Percentiles rank a stretch among this genome's conserved stretches.
Evolutionary conservation across 2,888 invertebrate species (phyloP).

Genomic region (Heliothis peltigera): DNA sequence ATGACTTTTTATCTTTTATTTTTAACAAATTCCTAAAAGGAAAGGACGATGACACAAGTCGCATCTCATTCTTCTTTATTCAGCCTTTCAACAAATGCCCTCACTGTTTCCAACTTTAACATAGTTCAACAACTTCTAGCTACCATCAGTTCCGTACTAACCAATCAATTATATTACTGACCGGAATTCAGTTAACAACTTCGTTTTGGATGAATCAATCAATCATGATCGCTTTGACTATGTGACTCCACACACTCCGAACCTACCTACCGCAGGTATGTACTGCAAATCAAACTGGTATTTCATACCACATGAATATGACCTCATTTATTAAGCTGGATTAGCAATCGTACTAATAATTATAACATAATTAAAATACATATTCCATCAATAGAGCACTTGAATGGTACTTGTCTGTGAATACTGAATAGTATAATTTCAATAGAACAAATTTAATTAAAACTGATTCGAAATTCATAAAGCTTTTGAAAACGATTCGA

Average conservation of each 20-base stretch:
- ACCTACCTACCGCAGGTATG: slow-evolving; percentile 5
- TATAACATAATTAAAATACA: too few species aligned
- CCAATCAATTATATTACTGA: slow-evolving; percentile 1
- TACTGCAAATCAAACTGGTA: background rate
- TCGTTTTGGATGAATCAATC: background rate
- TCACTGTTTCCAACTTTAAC: background rate
- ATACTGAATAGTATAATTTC: too few species aligned
- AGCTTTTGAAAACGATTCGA: too few species aligned
- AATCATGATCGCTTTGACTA: background rate
- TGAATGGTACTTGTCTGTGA: too few species aligned
- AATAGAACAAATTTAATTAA: too few species aligned
- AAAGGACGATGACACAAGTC: too few species aligned
- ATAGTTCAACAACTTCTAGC: background rate
- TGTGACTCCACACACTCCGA: background rate
- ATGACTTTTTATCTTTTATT: too few species aligned
- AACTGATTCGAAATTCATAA: too few species aligned
- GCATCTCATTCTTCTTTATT: background rate
- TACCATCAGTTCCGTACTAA: background rate
- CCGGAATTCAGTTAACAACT: background rate
- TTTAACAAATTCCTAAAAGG: too few species aligned
- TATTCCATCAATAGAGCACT: too few species aligned
- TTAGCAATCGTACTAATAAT: too few species aligned
- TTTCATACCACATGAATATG: background rate
- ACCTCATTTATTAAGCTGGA: too few species aligned
- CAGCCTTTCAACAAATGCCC: background rate